Evolutionary conservation across 2,888 invertebrate species (phyloP).

Genomic region (Machimus rusticus): DNA sequence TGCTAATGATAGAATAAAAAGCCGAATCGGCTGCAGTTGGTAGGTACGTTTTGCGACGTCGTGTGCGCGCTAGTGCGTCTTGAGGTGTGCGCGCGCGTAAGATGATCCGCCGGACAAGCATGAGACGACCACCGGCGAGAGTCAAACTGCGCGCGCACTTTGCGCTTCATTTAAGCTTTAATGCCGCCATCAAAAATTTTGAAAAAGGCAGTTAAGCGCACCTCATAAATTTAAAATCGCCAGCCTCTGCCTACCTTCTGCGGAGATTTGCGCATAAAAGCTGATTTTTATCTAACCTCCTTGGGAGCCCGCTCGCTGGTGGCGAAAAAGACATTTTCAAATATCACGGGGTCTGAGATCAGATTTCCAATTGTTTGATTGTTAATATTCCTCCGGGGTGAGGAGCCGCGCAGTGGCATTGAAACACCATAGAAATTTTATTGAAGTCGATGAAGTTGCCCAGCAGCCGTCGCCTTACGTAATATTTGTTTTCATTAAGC

Average conservation of each 20-base stretch:
- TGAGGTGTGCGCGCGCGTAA: not conserved
- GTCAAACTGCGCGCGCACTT: not conserved
- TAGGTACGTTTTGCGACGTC: not conserved
- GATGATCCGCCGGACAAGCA: not conserved
- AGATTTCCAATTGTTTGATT: conserved; percentile 8
- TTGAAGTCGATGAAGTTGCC: not conserved
- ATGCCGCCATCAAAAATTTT: not conserved
- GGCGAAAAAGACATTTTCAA: not conserved
- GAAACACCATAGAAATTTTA: conserved; percentile 2
- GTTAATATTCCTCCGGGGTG: not conserved
- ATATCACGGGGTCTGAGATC: conserved; percentile 1
- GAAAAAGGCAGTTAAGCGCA: not conserved
- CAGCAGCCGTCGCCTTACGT: not conserved
- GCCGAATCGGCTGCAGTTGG: conserved; percentile 1
- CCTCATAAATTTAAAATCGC: not conserved
- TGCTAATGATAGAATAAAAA: conserved; percentile 28
- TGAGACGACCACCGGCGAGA: not conserved
- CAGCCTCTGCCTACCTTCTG: not conserved
- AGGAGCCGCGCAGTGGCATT: not conserved
- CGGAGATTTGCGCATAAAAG: not conserved
- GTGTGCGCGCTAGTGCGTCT: not conserved
- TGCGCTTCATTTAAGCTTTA: not conserved
- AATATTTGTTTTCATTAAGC: not conserved
- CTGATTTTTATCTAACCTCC: not conserved
- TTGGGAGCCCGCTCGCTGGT: not conserved